A percentile compares a stretch with the other conserved stretches of the same genome.
Evolutionary conservation across 1,140 invertebrate species (phyloP).

Genomic region (Drosophila carrolli): DNA sequence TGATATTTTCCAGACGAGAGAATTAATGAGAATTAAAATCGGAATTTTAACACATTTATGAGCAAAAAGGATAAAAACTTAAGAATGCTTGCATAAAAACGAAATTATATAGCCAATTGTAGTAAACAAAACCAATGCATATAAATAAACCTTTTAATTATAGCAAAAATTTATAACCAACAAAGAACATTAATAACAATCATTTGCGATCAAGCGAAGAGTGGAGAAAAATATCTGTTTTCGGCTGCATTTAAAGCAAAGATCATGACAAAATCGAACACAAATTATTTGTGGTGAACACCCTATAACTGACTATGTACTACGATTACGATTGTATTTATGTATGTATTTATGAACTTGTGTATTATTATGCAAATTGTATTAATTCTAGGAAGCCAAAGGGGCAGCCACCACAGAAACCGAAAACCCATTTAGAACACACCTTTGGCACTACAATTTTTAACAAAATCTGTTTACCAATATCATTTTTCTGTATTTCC

Average conservation of each 20-base stretch:
- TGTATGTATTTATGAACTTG: constrained; percentile 76
- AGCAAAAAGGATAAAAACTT: constrained; percentile 39
- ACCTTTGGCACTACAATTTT: constrained; percentile 23
- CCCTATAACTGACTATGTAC: constrained; percentile 73
- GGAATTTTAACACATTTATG: constrained; percentile 40
- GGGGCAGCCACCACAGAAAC: constrained; percentile 20
- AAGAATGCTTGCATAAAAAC: constrained; percentile 51
- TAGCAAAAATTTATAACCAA: constrained; percentile 65
- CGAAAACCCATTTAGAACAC: constrained; percentile 8
- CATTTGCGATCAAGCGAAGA: constrained; percentile 47
- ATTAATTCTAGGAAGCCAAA: constrained; percentile 66
- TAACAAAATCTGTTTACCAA: not conserved
- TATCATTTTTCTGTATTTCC: constrained; percentile 10
- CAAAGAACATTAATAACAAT: constrained; percentile 49
- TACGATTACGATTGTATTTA: constrained; percentile 77
- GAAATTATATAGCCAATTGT: constrained; percentile 68
- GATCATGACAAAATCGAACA: constrained; percentile 24
- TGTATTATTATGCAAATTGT: constrained; percentile 73
- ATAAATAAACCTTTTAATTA: constrained; percentile 65
- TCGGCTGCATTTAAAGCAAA: constrained; percentile 72
- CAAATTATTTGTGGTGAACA: constrained; percentile 42
- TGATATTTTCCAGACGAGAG: constrained; percentile 21
- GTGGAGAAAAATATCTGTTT: constrained; percentile 60
- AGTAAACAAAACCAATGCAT: constrained; percentile 58
- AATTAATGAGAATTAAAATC: constrained; percentile 11